Evolutionary conservation across 2,797 vertebrate genomes (phyloP).

Genomic region (Benthosema pterotum): DNA sequence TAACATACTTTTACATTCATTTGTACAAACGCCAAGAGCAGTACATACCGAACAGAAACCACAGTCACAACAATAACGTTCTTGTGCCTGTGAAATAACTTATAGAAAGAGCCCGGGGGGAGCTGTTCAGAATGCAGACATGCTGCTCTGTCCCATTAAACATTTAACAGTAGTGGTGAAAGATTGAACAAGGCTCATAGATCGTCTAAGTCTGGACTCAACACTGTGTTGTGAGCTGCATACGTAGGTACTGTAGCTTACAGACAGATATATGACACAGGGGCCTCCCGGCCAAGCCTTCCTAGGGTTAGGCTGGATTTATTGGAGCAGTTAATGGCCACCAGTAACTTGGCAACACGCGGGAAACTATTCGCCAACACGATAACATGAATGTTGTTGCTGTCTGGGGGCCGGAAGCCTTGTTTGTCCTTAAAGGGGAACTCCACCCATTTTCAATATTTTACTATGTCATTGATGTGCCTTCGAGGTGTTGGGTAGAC

Average conservation of each 20-base stretch:
- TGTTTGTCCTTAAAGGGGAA: too few species aligned
- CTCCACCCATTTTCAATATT: too few species aligned
- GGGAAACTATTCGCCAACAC: not conserved
- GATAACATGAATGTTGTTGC: not conserved
- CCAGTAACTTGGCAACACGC: constrained; percentile 7
- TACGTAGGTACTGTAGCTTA: too few species aligned
- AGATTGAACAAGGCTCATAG: constrained; percentile 18
- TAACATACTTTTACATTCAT: too few species aligned
- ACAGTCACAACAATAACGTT: not conserved
- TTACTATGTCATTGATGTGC: too few species aligned
- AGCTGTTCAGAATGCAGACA: constrained; percentile 11
- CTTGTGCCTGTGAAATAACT: constrained; percentile 8
- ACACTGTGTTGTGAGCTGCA: constrained; percentile 6
- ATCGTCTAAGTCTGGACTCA: not conserved
- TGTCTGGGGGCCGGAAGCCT: too few species aligned
- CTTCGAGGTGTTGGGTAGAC: too few species aligned
- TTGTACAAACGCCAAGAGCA: too few species aligned
- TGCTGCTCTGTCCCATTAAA: constrained; percentile 23
- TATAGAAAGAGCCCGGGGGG: constrained; percentile 9
- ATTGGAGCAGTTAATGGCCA: constrained; percentile 6
- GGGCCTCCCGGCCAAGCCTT: constrained; percentile 2
- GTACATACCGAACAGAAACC: not conserved
- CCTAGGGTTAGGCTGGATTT: constrained; percentile 10
- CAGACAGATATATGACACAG: constrained; percentile 25
- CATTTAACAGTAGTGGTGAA: constrained; percentile 34